Conservation (phyloP, 2,797 vertebrate genomes). For the Salarias fasciatus region DNA sequence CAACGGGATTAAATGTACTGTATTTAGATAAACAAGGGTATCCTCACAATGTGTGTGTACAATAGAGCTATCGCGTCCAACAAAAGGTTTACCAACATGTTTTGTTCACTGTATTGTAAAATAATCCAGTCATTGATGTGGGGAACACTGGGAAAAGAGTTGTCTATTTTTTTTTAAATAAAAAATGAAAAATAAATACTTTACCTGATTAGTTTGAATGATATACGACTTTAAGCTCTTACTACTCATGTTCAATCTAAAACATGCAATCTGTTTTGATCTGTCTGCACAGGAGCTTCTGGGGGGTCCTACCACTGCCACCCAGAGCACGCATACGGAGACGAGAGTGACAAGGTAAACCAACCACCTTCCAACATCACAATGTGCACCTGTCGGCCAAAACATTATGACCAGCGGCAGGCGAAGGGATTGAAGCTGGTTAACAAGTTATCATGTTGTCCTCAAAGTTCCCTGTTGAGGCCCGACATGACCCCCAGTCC, state of each 20-base stretch:
- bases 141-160: no score
- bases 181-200: no score
- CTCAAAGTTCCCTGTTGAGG: no score
- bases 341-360: conserved; percentile 95
- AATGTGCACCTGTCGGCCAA: no score
- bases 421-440: no score
- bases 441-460: no score
- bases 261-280: conserved; percentile 1
- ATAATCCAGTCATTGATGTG: conserved; percentile 1
- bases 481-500: no score
- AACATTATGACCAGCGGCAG: no score
- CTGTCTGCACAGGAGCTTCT: conserved; percentile 86
- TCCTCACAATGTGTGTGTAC: conserved; percentile 19
- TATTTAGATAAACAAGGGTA: conserved; percentile 39
- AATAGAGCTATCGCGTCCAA: conserved; percentile 29
- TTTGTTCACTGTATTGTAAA: conserved; percentile 20
- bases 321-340: conserved; percentile 91
- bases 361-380: not conserved
- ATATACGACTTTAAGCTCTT: no score
- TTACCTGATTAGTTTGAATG: no score
- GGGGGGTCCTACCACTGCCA: conserved; percentile 91
- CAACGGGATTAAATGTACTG: conserved; percentile 62
- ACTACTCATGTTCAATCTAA: not conserved
- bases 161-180: no score
- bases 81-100: conserved; percentile 10